phyloP scores from a whole-genome alignment of 2,113 vertebrate genomes.

The Antigone vipio region DNA sequence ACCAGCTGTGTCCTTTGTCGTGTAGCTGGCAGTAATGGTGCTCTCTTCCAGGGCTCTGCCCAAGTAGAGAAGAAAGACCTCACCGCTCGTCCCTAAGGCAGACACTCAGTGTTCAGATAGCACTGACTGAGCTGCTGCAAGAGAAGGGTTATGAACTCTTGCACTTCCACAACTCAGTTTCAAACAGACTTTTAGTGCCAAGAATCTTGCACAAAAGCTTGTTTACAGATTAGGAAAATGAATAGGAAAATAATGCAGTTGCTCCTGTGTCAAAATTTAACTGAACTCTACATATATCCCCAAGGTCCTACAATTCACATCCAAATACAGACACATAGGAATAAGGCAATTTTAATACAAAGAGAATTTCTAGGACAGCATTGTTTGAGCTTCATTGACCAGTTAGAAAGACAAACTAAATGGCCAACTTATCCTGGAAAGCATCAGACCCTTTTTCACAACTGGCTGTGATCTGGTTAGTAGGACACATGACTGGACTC shows the following conservation, averaged over 20 bases:
- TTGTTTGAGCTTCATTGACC: slow-evolving; percentile 10
- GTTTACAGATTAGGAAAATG: slow-evolving; percentile 32
- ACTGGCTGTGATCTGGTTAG: not conserved
- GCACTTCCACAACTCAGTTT: slow-evolving; percentile 33
- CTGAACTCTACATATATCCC: not conserved
- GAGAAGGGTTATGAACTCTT: slow-evolving; percentile 44
- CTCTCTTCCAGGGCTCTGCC: not conserved
- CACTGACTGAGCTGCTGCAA: not conserved
- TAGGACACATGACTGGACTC: not conserved
- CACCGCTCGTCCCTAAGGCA: not conserved
- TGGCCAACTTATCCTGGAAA: slow-evolving; percentile 38
- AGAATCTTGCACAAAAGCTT: slow-evolving; percentile 30
- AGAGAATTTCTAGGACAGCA: not conserved
- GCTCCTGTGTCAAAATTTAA: slow-evolving; percentile 28
- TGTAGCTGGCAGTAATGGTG: not conserved
- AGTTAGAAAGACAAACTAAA: slow-evolving; percentile 4
- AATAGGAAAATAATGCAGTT: slow-evolving; percentile 24
- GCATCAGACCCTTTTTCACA: not conserved
- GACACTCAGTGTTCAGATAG: not conserved
- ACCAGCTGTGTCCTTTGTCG: not conserved
- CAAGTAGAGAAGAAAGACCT: not conserved
- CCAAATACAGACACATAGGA: not conserved
- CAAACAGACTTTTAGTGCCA: slow-evolving; percentile 8
- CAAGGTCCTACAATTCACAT: not conserved
- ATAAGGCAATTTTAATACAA: not conserved